Conservation (phyloP, 1,140 invertebrate species). For the Metopolophium dirhodum region DNA sequence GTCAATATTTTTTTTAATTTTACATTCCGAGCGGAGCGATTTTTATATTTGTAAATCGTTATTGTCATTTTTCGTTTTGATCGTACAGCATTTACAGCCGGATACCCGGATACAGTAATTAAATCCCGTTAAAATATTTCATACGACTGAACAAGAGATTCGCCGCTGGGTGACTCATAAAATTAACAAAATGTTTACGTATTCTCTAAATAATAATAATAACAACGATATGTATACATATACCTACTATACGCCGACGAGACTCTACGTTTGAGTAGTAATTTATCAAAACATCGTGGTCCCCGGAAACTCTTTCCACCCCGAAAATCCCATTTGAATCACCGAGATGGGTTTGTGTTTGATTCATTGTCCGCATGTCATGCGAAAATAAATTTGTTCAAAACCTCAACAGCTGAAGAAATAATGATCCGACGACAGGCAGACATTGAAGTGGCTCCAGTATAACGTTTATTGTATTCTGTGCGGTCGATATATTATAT, state of each 20-base stretch:
- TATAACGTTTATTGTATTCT: background rate
- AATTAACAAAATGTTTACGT: background rate
- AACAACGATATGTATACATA: background rate
- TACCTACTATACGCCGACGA: background rate
- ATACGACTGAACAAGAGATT: background rate
- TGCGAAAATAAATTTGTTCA: constrained; percentile 36
- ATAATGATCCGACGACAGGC: constrained; percentile 36
- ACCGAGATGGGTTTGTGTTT: background rate
- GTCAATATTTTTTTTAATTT: background rate
- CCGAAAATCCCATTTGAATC: constrained; percentile 19
- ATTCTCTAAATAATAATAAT: background rate
- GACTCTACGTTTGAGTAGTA: background rate
- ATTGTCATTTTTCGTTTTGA: background rate
- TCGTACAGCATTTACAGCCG: background rate
- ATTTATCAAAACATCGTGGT: constrained; percentile 18
- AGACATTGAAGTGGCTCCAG: background rate
- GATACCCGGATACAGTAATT: no score
- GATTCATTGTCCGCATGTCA: constrained; percentile 1
- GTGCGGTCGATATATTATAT: background rate
- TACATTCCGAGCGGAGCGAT: background rate
- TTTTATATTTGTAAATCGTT: background rate
- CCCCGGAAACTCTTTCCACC: background rate
- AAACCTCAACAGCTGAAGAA: constrained; percentile 44
- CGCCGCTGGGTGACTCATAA: background rate
- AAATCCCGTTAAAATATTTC: background rate